Conservation (phyloP, 2,888 invertebrate species). For the Lithophane socia region DNA sequence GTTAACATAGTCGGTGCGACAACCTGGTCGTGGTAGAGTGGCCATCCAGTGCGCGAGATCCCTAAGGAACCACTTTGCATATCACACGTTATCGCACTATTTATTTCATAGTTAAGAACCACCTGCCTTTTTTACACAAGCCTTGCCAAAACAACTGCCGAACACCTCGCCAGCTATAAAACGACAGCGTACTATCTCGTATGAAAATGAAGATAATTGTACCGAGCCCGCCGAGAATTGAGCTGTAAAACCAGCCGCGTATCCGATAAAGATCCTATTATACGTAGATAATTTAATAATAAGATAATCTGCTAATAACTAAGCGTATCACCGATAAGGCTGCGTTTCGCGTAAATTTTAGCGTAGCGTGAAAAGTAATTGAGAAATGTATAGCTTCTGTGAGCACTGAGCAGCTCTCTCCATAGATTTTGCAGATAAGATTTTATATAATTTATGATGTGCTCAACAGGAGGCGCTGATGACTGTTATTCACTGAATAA, state of each 20-base stretch:
- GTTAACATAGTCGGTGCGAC: no score
- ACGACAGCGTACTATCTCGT: conserved; percentile 3
- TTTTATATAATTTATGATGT: conserved; percentile 9
- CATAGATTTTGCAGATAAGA: conserved; percentile 2
- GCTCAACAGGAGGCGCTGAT: not conserved
- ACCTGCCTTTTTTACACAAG: not conserved
- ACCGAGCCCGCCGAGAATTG: conserved; percentile 17
- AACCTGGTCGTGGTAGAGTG: no score
- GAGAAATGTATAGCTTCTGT: conserved; percentile 13
- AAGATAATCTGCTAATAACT: conserved; percentile 29
- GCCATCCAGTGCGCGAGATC: no score
- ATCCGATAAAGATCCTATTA: conserved; percentile 36
- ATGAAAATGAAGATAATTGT: conserved; percentile 44
- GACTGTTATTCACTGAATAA: not conserved
- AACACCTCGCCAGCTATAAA: conserved; percentile 26
- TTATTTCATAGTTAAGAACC: conserved; percentile 4
- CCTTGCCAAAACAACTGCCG: conserved; percentile 28
- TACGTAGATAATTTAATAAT: conserved; percentile 27
- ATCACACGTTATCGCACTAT: not conserved
- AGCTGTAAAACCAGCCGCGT: conserved; percentile 26
- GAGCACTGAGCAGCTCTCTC: conserved; percentile 36
- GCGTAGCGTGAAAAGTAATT: conserved; percentile 28
- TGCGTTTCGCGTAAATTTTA: conserved; percentile 3
- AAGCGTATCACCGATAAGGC: conserved; percentile 4
- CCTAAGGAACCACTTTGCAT: not conserved